Percentiles rank a stretch among this genome's conserved stretches.
Evolutionary conservation across 1,140 invertebrate species (phyloP).

Genomic region (Diorhabda carinulata): DNA sequence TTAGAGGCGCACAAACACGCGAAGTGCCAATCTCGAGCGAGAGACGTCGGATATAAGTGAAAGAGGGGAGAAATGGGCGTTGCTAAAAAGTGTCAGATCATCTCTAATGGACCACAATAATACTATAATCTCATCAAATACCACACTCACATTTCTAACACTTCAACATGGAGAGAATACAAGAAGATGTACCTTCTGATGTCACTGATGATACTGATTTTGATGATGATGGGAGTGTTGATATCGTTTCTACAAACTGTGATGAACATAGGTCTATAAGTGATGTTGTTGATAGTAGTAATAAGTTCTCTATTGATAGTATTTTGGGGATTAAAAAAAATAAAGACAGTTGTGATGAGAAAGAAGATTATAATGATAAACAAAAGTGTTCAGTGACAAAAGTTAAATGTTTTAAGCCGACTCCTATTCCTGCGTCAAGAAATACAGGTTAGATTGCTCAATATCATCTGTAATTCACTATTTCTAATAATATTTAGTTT

Average conservation of each 20-base stretch:
- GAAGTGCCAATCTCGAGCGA: slow-evolving; percentile 19
- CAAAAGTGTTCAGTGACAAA: slow-evolving; percentile 2
- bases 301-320: slow-evolving; percentile 20
- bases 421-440: slow-evolving; percentile 13
- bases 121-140: neutral
- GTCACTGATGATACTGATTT: slow-evolving; percentile 8
- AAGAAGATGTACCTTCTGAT: slow-evolving; percentile 2
- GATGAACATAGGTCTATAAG: neutral
- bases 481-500: too few relatives aligned
- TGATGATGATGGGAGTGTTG: slow-evolving; percentile 16
- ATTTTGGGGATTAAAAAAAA: slow-evolving; percentile 12
- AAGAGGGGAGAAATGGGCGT: slow-evolving; percentile 12
- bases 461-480: too few relatives aligned
- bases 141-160: neutral
- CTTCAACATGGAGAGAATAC: neutral
- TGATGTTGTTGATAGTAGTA: slow-evolving; percentile 8
- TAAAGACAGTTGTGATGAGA: slow-evolving; percentile 7
- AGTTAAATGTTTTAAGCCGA: slow-evolving; percentile 16
- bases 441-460: neutral
- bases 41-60: neutral
- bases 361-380: neutral
- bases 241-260: slow-evolving; percentile 19
- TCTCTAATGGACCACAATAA: slow-evolving; percentile 19
- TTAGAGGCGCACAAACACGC: slow-evolving; percentile 18
- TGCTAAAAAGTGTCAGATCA: slow-evolving; percentile 13